A percentile compares a stretch with the other conserved stretches of the same genome.
Evolutionary conservation across 2,888 invertebrate species (phyloP).

Genomic region (Matsumyia berberina): DNA sequence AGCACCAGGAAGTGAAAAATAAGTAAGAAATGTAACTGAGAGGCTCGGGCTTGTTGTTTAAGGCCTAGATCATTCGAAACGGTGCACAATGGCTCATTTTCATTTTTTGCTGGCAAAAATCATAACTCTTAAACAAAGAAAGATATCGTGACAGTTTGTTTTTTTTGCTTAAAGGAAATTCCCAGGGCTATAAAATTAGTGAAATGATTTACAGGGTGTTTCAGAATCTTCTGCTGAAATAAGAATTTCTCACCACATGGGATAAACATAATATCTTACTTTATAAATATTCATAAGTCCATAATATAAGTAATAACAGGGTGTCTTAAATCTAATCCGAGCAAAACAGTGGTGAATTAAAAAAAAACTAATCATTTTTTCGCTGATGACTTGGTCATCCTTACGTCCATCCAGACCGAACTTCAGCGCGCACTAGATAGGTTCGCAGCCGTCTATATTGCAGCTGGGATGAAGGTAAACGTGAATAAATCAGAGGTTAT

Average conservation of each 20-base stretch:
- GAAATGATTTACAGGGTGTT: not conserved
- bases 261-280: constrained; percentile 1
- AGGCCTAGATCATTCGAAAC: too few species aligned
- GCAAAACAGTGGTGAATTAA: constrained; percentile 1
- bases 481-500: too few species aligned
- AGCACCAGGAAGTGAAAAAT: too few species aligned
- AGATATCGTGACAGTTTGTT: not conserved
- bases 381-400: too few species aligned
- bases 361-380: too few species aligned
- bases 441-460: too few species aligned
- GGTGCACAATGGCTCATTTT: not conserved
- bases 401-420: too few species aligned
- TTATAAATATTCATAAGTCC: not conserved
- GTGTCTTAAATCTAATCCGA: not conserved
- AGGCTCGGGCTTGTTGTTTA: too few species aligned
- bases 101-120: not conserved
- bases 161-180: not conserved
- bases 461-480: too few species aligned
- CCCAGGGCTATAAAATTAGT: not conserved
- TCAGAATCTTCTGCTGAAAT: not conserved
- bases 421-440: too few species aligned
- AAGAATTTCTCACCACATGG: not conserved
- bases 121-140: not conserved
- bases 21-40: too few species aligned
- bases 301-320: not conserved